A percentile compares a stretch with the other conserved stretches of the same genome.
These are phyloP conservation scores for Mylabris phalerata DNA, from an alignment of 1,140 invertebrate genomes.

Conservation along the genomic window DNA sequence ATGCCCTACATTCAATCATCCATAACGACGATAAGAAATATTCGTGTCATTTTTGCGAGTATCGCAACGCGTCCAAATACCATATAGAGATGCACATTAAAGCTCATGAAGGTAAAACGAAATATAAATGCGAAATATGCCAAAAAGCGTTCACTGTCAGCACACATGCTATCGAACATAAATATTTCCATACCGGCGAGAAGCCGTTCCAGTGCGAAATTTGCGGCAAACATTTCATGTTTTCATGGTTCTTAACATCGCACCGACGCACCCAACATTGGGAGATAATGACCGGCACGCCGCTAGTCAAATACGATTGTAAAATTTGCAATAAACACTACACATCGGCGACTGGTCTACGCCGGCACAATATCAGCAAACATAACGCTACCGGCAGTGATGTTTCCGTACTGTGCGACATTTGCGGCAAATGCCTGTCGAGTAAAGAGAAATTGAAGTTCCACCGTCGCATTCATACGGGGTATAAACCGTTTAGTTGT, in stretches of 20 bases:
- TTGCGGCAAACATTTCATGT: constrained; percentile 49
- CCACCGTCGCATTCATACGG: constrained; percentile 63
- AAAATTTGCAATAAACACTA: constrained; percentile 39
- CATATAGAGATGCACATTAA: constrained; percentile 40
- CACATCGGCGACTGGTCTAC: constrained; percentile 36
- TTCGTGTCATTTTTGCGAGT: constrained; percentile 42
- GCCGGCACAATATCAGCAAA: constrained; percentile 34
- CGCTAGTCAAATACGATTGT: constrained; percentile 38
- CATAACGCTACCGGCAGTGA: constrained; percentile 31
- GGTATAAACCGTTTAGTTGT: constrained; percentile 66
- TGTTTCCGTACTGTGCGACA: constrained; percentile 52
- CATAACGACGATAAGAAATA: constrained; percentile 38
- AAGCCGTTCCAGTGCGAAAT: constrained; percentile 56
- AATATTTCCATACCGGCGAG: constrained; percentile 50
- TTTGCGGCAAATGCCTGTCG: constrained; percentile 73
- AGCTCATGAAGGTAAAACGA: constrained; percentile 41
- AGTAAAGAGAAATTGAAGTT: constrained; percentile 63
- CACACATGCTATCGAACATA: constrained; percentile 43
- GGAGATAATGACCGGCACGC: constrained; percentile 39
- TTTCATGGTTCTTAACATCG: constrained; percentile 39
- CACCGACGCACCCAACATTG: constrained; percentile 39
- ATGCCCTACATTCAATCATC: constrained; percentile 35
- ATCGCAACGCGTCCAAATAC: constrained; percentile 42
- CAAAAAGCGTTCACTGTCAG: constrained; percentile 46
- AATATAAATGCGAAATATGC: constrained; percentile 48